Evolutionary conservation across 2,888 invertebrate genomes (phyloP), one percentile per base, ranked within the genome.

Genomic region (Lochmaea capreae): DNA sequence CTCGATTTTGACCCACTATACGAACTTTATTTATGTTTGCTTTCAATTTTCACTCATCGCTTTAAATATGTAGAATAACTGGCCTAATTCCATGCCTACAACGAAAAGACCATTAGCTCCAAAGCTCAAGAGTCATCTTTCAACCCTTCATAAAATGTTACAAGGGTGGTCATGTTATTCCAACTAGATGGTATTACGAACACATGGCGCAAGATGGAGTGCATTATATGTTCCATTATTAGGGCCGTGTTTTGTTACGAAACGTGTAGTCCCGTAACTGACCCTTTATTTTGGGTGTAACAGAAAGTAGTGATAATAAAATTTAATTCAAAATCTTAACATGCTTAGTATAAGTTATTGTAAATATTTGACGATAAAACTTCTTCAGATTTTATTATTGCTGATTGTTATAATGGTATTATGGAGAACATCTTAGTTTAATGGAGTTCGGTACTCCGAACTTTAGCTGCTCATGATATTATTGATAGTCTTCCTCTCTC

Each of bases 181-280:
- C 73, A 76, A 80, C 74, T 76, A 75, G 69, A 59, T 73, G 77
- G 76, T 83, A 86, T 86, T 84, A 86, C 80, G 83, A 79, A 81
- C 85, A 86, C 84, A 85, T 86, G 85, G 83, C 84, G 83, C 86
- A 86, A 86, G 86, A 86, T 81, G 82, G 82, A 85, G 85, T 85
- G 84, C 84, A 84, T 83, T 83, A 82, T 84, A 83, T 83, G 83
- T 83, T 73, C 77, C 77, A 77, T 76, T 77, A 78, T 78, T 75
- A 75, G 70, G 68, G 62, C 59, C 72, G 70, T 75, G 78, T 77
- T 75, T 65, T 69, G 76, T 73, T 74, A 70, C 66, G 43, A 59
- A 22, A 72, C 61, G 52, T 71, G 22, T 71, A 71, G 71, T 58
- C 65, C 46, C 22, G 71, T 65, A 42, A 58, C 58, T 65, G 65